Percentiles rank a stretch among this genome's conserved stretches.
Evolutionary conservation across 2,113 vertebrate genomes (phyloP).

Genomic region (Zapus hudsonius): DNA sequence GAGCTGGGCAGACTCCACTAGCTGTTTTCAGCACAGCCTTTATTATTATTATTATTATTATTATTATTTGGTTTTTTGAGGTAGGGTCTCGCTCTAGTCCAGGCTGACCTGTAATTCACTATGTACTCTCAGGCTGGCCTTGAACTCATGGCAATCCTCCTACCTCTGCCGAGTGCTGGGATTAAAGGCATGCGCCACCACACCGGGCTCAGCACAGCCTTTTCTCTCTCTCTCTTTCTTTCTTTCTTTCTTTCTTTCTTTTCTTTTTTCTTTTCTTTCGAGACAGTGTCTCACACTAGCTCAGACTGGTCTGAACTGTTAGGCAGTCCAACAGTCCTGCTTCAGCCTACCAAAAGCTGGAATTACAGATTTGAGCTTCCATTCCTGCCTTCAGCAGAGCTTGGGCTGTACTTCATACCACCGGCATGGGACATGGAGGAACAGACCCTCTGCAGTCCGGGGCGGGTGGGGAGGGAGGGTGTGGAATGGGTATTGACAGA

Average conservation of each 20-base stretch:
- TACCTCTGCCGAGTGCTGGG: not conserved
- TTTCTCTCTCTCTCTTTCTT: no score
- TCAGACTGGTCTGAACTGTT: not conserved
- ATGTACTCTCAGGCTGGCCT: not conserved
- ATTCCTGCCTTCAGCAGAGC: not conserved
- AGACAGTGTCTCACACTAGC: not conserved
- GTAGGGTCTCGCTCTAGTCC: not conserved
- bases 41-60: not conserved
- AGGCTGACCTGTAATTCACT: no score
- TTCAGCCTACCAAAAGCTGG: not conserved
- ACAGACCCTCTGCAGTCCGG: accelerated
- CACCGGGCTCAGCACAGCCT: not conserved
- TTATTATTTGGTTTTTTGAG: not conserved
- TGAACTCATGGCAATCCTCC: not conserved
- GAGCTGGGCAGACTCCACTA: not conserved
- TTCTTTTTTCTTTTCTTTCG: no score
- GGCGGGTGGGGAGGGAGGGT: not conserved
- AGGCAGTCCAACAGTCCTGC: not conserved
- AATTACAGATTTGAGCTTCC: not conserved
- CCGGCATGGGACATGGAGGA: not conserved
- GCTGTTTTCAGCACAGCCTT: not conserved
- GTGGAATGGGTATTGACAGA: not conserved
- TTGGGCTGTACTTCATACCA: not conserved
- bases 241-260: no score
- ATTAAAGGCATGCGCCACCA: not conserved